Evolutionary conservation across 2,888 invertebrate species (phyloP), one percentile per base, ranked within the genome.

Genomic region (Athetis lepigone): DNA sequence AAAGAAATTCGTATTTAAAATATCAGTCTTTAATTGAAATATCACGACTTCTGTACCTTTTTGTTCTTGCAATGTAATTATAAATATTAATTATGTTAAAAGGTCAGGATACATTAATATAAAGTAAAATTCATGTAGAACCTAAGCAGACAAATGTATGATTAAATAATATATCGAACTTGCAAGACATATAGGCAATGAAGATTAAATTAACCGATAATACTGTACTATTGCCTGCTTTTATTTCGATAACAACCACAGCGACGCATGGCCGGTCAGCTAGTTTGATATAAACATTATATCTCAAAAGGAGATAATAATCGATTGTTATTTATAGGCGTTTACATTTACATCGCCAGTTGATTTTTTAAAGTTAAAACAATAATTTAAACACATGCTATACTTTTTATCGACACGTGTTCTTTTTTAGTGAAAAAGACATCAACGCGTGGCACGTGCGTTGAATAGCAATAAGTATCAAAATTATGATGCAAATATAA

Each of bases 381-480:
- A n/a, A n/a, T n/a, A n/a, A n/a, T n/a, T n/a, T n/a, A n/a, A n/a
- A n/a, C n/a, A n/a, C n/a, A n/a, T n/a, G n/a, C n/a, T n/a, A n/a
- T n/a, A n/a, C n/a, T n/a, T n/a, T n/a, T n/a, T n/a, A n/a, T n/a
- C n/a, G n/a, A n/a, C n/a, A n/a, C n/a, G n/a, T 16, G 13, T n/a
- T 0, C 23, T 39, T 49, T 54, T 33, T 56, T 13, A 45, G 29
- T 68, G 18, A 40, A 55, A 82, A 80, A 83, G 83, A 83, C 78
- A 70, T 83, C 78, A 83, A 83, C 83, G 83, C 74, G 70, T 43
- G 11, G 9, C 5, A n/a, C 3, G 0, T 0, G 4, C 6, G 2
- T 29, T 18, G 23, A 9, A 2, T 1, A 40, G 6, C 21, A 16
- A 2, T 13, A 27, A 13, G 25, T 25, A 29, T 33, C 11, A 33